A percentile compares a stretch with the other conserved stretches of the same genome.
phyloP scores from a whole-genome alignment of 2,113 vertebrate genomes.

The Shinisaurus crocodilurus region DNA sequence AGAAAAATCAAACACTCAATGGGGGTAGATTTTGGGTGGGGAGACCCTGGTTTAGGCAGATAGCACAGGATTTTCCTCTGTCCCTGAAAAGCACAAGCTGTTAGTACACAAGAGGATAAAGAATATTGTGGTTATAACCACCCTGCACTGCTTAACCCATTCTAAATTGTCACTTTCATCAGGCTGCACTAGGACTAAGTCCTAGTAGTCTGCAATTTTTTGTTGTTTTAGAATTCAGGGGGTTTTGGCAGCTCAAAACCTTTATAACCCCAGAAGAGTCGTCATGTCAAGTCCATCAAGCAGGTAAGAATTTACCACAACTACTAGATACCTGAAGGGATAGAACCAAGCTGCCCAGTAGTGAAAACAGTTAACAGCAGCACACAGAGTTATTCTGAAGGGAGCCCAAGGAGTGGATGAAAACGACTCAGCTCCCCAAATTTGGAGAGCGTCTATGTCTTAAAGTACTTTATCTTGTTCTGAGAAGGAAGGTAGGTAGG shows the following conservation, averaged over 20 bases:
- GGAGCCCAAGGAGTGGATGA: not conserved
- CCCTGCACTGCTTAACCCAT: constrained; percentile 53
- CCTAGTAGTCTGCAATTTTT: constrained; percentile 32
- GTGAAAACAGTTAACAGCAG: not conserved
- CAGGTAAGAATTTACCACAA: not conserved
- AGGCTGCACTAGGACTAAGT: constrained; percentile 50
- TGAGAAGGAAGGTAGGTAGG: constrained; percentile 29
- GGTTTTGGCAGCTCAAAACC: constrained; percentile 47
- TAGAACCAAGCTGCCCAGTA: constrained; percentile 3
- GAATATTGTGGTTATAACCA: constrained; percentile 57
- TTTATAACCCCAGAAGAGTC: constrained; percentile 48
- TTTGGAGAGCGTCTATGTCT: not conserved
- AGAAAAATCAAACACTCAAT: constrained; percentile 25
- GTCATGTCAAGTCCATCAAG: constrained; percentile 7
- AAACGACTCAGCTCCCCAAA: not conserved
- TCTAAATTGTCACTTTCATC: constrained; percentile 41
- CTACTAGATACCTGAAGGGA: constrained; percentile 23
- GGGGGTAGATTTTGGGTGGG: constrained; percentile 34
- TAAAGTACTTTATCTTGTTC: not conserved
- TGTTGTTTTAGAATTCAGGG: constrained; percentile 35
- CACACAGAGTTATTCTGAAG: constrained; percentile 3
- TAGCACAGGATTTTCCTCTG: constrained; percentile 54
- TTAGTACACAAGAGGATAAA: constrained; percentile 51
- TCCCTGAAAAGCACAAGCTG: constrained; percentile 80
- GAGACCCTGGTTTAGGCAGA: constrained; percentile 30